Percentiles rank a stretch among this genome's conserved stretches.
Evolutionary conservation across 2,797 vertebrate species (phyloP).

Genomic region (Acridotheres tristis): DNA sequence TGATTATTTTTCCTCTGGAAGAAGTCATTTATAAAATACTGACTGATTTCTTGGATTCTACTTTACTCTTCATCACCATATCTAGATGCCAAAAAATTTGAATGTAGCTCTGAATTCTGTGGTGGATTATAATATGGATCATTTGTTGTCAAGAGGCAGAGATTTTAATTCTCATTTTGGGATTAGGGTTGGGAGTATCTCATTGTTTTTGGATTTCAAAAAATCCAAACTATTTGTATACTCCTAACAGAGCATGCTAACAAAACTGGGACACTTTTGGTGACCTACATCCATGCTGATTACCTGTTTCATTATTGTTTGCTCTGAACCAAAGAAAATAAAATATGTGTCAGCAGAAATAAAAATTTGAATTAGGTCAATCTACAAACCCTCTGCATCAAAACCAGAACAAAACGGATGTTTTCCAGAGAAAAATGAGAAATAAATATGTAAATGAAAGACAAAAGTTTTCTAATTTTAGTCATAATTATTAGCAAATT

Average conservation of each 20-base stretch:
- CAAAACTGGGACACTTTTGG: conserved; percentile 40
- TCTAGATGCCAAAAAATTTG: neutral
- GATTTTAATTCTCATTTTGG: conserved; percentile 34
- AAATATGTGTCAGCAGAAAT: conserved; percentile 57
- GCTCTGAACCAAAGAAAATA: conserved; percentile 63
- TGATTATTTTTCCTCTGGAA: neutral
- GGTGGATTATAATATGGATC: neutral
- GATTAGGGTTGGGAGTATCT: neutral
- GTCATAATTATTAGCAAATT: conserved; percentile 23
- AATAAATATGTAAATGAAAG: conserved; percentile 58
- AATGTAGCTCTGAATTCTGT: neutral
- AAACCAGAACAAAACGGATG: conserved; percentile 28
- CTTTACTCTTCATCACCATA: neutral
- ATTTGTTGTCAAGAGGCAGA: neutral
- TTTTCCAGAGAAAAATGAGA: conserved; percentile 35
- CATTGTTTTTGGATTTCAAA: conserved; percentile 32
- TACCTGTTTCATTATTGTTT: conserved; percentile 68
- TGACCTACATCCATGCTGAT: conserved; percentile 70
- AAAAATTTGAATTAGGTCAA: conserved; percentile 66
- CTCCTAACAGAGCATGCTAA: conserved; percentile 39
- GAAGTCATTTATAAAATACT: neutral
- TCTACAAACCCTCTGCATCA: conserved; percentile 42
- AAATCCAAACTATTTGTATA: neutral
- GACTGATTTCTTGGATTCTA: neutral
- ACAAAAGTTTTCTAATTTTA: conserved; percentile 23